Evolutionary conservation across 2,888 invertebrate species (phyloP).

Genomic region (Agriotes lineatus): DNA sequence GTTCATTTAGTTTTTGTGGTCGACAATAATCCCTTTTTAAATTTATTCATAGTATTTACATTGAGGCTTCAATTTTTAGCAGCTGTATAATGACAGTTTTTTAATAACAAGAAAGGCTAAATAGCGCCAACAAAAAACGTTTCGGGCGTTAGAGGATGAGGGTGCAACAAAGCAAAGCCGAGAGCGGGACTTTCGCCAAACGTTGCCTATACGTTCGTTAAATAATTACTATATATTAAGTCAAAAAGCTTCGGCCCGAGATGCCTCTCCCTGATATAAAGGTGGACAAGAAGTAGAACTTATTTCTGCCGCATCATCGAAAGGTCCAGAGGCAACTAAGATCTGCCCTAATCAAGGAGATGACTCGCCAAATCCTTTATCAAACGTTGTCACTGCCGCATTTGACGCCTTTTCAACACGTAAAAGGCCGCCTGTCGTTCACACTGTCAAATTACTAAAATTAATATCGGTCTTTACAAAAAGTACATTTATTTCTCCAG

Average conservation of each 20-base stretch:
- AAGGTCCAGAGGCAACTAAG: constrained; percentile 62
- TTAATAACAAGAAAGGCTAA: too few species aligned
- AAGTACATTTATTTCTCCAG: constrained; percentile 50
- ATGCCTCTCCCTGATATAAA: constrained; percentile 35
- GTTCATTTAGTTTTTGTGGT: too few species aligned
- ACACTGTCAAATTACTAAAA: constrained; percentile 61
- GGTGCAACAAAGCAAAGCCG: background rate
- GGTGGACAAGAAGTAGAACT: constrained; percentile 40
- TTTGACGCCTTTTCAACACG: constrained; percentile 56
- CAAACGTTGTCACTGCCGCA: constrained; percentile 64
- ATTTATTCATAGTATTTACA: too few species aligned
- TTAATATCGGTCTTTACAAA: constrained; percentile 56
- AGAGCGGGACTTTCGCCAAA: constrained; percentile 17
- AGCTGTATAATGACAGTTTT: too few species aligned
- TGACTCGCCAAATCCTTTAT: constrained; percentile 61
- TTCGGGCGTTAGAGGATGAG: background rate
- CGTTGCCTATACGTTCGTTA: constrained; percentile 3
- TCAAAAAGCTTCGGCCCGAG: constrained; percentile 28
- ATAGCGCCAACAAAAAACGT: background rate
- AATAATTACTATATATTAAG: constrained; percentile 36
- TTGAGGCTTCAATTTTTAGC: too few species aligned
- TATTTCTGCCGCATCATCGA: constrained; percentile 63
- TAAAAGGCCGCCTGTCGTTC: constrained; percentile 58
- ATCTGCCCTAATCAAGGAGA: constrained; percentile 66
- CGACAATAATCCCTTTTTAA: too few species aligned